Base-by-base conservation (phyloP, 2,888 invertebrate species). In the Cyclophora punctaria region DNA sequence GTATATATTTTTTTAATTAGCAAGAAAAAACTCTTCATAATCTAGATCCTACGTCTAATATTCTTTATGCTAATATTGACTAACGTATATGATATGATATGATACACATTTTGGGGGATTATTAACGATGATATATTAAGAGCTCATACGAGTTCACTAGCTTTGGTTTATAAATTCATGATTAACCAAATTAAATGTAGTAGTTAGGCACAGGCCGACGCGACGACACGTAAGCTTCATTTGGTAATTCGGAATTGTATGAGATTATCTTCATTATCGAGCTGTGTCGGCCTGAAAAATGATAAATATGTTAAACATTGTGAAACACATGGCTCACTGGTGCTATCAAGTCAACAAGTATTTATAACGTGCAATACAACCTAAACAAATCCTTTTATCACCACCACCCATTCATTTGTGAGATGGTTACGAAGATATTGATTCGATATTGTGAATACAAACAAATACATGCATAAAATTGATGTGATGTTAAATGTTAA, bases 101-200 rank as follows among this genome's bases (percentile, higher is more conserved):
- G 20, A 20, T 20, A 20, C 20, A 20, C 20, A 20, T 20, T 20
- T 20, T 20, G 20, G 20, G 20, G 20, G 20, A 43, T 43, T 43
- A 43, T 7, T 20, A 43, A 7, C 43, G 43, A 43, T 43, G 43
- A 7, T 7, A 43, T 7, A 43, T 43, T 7, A 4, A n/a, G n/a
- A 35, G 37, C 35, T 35, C 34, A 33, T 34, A 44, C 34, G 34
- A 33, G 33, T 33, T 44, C 37, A 6, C 37, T 78, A 79, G 75
- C 80, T 80, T 80, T 80, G 80, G 80, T 75, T 69, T 70, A 69
- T 67, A 64, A 60, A 52, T 49, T 56, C 45, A 55, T 35, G 37
- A 53, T 48, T 51, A 56, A 53, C 51, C 52, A 54, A 56, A 55
- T 37, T 35, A 34, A 48, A 34, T 54, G 52, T 47, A 53, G 52